These are phyloP conservation scores for Arrhopalites spinosus DNA, from an alignment of 2,888 invertebrate genomes.

Conservation along the genomic window DNA sequence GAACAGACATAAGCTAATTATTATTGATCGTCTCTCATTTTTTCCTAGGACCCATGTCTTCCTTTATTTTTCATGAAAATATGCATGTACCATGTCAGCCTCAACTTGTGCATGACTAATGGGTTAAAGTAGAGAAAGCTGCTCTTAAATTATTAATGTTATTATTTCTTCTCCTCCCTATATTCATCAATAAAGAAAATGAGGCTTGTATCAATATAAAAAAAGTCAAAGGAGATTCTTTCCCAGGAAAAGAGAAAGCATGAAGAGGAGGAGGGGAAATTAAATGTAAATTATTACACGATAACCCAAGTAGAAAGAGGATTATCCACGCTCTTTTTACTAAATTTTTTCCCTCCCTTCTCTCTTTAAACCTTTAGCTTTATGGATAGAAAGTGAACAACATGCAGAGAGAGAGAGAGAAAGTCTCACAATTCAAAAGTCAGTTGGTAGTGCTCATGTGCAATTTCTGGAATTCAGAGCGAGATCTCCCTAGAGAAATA, in stretches of 20 bases:
- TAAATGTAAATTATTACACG: background rate
- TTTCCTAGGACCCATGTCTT: no score
- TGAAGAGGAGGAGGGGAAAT: background rate
- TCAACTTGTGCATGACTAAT: no score
- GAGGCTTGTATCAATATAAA: no score
- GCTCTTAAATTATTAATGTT: no score
- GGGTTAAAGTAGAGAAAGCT: no score
- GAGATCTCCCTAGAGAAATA: conserved; percentile 12
- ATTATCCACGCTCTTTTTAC: background rate
- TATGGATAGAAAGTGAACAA: background rate
- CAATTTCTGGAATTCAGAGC: conserved; percentile 8
- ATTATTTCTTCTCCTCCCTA: no score
- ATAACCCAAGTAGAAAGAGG: background rate
- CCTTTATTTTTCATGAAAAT: no score
- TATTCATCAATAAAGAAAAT: no score
- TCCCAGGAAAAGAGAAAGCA: background rate
- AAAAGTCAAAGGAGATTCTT: background rate
- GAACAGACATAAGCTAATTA: no score
- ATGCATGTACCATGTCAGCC: no score
- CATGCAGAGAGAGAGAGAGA: no score
- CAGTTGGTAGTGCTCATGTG: background rate
- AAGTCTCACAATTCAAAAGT: background rate
- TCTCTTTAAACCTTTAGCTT: background rate
- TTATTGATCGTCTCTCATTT: no score
- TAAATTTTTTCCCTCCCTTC: background rate